Evolutionary conservation across 2,797 vertebrate genomes (phyloP), one percentile per base, ranked within the genome.

Genomic region (Pantherophis alleghaniensis): DNA sequence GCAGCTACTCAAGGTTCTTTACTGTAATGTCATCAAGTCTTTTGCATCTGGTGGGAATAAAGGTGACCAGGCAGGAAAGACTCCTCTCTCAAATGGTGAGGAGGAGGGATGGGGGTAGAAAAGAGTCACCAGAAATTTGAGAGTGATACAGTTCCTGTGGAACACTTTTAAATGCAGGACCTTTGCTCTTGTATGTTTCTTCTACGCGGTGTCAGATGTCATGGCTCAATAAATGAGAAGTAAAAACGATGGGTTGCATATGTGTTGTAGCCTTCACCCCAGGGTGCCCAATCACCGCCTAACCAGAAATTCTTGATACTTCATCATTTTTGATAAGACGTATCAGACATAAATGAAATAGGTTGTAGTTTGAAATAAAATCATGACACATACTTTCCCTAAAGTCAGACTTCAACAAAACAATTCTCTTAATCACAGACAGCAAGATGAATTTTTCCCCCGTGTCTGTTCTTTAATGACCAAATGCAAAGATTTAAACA

Each of bases 391-490:
- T 94, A 86, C 63, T 97, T 96, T 95, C 94, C 91, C 42, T 90
- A 87, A 96, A 89, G 83, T 94, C 94, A 69, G 86, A 94, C 92
- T 63, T 56, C 93, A 94, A 90, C 95, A 94, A 96, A 94, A 93
- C 86, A 95, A 95, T 94, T 89, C 66, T 90, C 63, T 60, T 94
- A 93, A 95, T 96, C 95, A 96, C 94, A 93, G 83, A 74, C 42
- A 94, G 86, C 90, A 96, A 95, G 95, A 94, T 94, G 94, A 94
- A 96, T 92, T 94, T 79, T 92, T 37, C 37, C 87, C 95, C 59
- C 60, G 91, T 92, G 92, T 94, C 92, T 94, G 93, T 83, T 93
- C 92, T 92, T 94, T 94, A 90, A 92, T 91, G 89, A 92, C 66
- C 92, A 79, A 92, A 92, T 87, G 93, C 10, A 90, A 94, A 96